Conservation (phyloP, 2,113 vertebrate species). For the Poeciliopsis turrubarensis region DNA sequence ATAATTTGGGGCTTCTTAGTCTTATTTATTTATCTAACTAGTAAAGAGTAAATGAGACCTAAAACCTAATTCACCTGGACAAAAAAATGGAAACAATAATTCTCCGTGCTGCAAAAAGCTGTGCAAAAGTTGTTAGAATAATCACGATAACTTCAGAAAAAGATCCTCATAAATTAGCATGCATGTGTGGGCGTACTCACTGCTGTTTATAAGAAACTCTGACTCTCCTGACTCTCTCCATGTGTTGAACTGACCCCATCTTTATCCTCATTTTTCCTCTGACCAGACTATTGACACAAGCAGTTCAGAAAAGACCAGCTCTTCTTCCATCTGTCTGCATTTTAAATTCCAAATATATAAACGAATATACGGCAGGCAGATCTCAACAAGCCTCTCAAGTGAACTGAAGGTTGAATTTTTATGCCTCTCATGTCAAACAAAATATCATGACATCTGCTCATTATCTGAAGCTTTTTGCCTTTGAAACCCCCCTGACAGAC, state of each 20-base stretch:
- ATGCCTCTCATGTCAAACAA: slow-evolving; percentile 54
- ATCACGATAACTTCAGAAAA: background rate
- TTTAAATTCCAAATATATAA: slow-evolving; percentile 39
- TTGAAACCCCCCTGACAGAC: slow-evolving; percentile 57
- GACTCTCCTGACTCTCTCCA: background rate
- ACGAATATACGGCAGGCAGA: slow-evolving; percentile 15
- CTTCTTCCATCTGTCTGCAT: slow-evolving; percentile 45
- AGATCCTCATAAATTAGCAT: background rate
- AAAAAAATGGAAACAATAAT: background rate
- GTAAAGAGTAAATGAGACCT: background rate
- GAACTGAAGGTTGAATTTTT: slow-evolving; percentile 60
- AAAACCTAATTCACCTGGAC: background rate
- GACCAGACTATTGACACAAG: slow-evolving; percentile 2
- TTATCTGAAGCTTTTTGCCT: slow-evolving; percentile 57
- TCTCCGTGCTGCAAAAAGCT: background rate
- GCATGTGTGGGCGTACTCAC: background rate
- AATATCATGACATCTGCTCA: slow-evolving; percentile 76
- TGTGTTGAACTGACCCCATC: slow-evolving; percentile 1
- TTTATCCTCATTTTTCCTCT: slow-evolving; percentile 3
- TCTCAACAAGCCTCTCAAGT: slow-evolving; percentile 19
- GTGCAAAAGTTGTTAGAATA: background rate
- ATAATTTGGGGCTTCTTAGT: no score
- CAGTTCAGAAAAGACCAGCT: slow-evolving; percentile 34
- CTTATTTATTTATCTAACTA: no score
- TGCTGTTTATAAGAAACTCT: background rate